A percentile compares a stretch with the other conserved stretches of the same genome.
Evolutionary conservation across 2,113 vertebrate species (phyloP).

Genomic region (Crotalus viridis): DNA sequence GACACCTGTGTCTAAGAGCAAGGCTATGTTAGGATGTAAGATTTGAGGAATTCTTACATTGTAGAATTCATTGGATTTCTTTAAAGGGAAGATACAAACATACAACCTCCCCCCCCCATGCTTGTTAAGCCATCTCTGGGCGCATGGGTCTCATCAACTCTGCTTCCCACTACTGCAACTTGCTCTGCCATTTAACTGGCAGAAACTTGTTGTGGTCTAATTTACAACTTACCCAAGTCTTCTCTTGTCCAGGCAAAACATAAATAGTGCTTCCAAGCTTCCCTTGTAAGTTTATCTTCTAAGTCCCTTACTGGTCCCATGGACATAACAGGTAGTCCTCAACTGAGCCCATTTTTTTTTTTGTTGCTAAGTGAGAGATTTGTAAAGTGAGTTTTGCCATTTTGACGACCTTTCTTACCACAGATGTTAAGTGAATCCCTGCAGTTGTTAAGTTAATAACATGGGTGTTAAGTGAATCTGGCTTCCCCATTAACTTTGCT

Average conservation of each 20-base stretch:
- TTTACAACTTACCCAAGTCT: neutral
- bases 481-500: no score
- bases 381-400: no score
- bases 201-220: neutral
- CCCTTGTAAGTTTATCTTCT: neutral
- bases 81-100: neutral
- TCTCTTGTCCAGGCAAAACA: neutral
- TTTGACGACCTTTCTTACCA: no score
- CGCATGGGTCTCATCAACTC: neutral
- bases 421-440: no score
- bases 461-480: no score
- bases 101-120: neutral
- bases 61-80: neutral
- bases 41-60: neutral
- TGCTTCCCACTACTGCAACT: neutral
- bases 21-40: neutral
- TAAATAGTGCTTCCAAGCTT: neutral
- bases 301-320: neutral
- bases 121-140: neutral
- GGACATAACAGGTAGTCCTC: neutral
- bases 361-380: no score
- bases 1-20: neutral
- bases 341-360: no score
- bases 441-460: no score
- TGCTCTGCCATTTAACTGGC: neutral